A percentile compares a stretch with the other conserved stretches of the same genome.
Evolutionary conservation across 1,140 invertebrate genomes (phyloP).

Genomic region (Drosophila serrata): DNA sequence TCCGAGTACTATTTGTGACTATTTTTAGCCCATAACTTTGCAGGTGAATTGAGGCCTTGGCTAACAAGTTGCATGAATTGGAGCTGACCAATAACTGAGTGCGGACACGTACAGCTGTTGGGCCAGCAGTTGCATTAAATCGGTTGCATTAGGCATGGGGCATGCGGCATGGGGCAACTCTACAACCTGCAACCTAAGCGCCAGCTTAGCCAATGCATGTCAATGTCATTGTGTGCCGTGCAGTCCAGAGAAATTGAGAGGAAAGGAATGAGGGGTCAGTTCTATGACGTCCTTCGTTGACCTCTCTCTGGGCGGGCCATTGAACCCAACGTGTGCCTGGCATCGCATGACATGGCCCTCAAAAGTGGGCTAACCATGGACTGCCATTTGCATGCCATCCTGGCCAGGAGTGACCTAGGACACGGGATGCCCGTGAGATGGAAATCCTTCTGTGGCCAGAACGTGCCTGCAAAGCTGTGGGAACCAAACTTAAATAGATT

Average conservation of each 20-base stretch:
- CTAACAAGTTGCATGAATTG: conserved; percentile 22
- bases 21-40: conserved; percentile 30
- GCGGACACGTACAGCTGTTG: conserved; percentile 37
- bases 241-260: conserved; percentile 2
- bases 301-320: conserved; percentile 30
- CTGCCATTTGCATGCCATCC: conserved; percentile 45
- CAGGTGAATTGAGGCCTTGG: conserved; percentile 37
- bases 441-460: conserved; percentile 23
- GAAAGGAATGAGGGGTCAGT: conserved; percentile 1
- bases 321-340: conserved; percentile 20
- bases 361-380: conserved; percentile 30
- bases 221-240: conserved; percentile 52
- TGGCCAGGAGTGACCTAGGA: conserved; percentile 33
- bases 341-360: conserved; percentile 18
- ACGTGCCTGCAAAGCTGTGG: conserved; percentile 23
- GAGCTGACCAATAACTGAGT: conserved; percentile 48
- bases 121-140: conserved; percentile 19
- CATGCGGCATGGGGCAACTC: neutral
- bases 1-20: conserved; percentile 12
- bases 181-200: neutral
- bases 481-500: conserved; percentile 8
- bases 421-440: conserved; percentile 7
- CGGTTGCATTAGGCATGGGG: neutral
- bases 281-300: conserved; percentile 46
- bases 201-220: conserved; percentile 10